Percentiles rank a stretch among this genome's conserved stretches.
These are phyloP conservation scores for Thalassophryne amazonica DNA, from an alignment of 2,797 vertebrate species.

Conservation along the genomic window DNA sequence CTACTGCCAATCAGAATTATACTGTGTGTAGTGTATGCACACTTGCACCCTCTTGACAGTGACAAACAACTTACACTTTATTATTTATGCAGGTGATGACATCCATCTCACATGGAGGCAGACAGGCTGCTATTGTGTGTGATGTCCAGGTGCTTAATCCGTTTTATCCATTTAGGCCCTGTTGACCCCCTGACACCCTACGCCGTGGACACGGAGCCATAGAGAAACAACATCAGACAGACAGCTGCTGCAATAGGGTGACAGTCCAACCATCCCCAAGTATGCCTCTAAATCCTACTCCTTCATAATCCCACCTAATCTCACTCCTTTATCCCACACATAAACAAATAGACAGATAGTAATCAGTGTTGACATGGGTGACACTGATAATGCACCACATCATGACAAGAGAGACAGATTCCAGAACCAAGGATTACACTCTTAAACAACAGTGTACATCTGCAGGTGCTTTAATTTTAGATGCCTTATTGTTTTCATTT, in stretches of 20 bases:
- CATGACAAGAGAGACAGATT: neutral
- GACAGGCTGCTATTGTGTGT: conserved; percentile 17
- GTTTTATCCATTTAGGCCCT: conserved; percentile 37
- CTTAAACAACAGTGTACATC: neutral
- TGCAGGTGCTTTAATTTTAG: neutral
- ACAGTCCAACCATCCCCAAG: neutral
- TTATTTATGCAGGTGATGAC: conserved; percentile 51
- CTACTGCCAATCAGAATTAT: too few relatives aligned
- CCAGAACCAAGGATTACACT: neutral
- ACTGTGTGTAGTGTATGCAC: too few relatives aligned
- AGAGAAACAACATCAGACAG: conserved; percentile 26
- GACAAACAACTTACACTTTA: neutral
- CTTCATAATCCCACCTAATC: neutral
- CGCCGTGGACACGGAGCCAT: conserved; percentile 35
- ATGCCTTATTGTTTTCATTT: neutral
- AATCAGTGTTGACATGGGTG: conserved; percentile 1
- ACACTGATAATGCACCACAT: conserved; percentile 9
- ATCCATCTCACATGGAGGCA: conserved; percentile 11
- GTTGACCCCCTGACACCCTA: conserved; percentile 29
- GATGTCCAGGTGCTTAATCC: conserved; percentile 54
- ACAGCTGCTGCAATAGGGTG: conserved; percentile 44
- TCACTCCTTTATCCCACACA: neutral
- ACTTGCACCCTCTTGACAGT: too few relatives aligned
- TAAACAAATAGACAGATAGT: neutral
- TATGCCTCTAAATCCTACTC: neutral